Conservation (phyloP, 2,888 invertebrate genomes). For the Charanyca ferruginea region DNA sequence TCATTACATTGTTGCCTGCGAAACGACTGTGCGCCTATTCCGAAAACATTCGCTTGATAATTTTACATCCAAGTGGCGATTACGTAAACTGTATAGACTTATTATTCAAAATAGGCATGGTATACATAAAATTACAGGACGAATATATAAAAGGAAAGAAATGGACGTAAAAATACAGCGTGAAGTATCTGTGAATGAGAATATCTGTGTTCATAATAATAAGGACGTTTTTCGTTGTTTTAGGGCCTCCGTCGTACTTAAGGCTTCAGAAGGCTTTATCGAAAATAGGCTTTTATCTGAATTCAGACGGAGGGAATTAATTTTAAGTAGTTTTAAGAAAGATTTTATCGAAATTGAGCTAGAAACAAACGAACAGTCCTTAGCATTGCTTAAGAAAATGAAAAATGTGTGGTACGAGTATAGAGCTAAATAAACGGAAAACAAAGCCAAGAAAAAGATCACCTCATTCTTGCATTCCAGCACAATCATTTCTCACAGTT, state of each 20-base stretch:
- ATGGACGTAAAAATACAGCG: conserved; percentile 57
- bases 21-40: conserved; percentile 53
- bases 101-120: conserved; percentile 64
- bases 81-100: conserved; percentile 60
- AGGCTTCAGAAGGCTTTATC: conserved; percentile 10
- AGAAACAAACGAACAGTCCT: conserved; percentile 29
- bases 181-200: conserved; percentile 52
- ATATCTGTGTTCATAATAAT: conserved; percentile 47
- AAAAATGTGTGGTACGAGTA: conserved; percentile 12
- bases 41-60: conserved; percentile 65
- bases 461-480: conserved; percentile 37
- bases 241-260: conserved; percentile 8
- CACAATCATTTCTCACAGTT: conserved; percentile 43
- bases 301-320: neutral
- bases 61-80: conserved; percentile 60
- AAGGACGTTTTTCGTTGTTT: conserved; percentile 37
- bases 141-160: conserved; percentile 55
- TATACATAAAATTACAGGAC: conserved; percentile 61
- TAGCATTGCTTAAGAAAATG: conserved; percentile 18
- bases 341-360: neutral
- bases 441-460: conserved; percentile 40
- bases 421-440: conserved; percentile 21
- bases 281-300: conserved; percentile 11
- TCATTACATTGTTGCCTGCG: conserved; percentile 56
- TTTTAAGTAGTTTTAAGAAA: neutral